Percentiles rank a stretch among this genome's conserved stretches.
phyloP scores from a whole-genome alignment of 2,113 vertebrate genomes.

The Cygnus buccinator region DNA sequence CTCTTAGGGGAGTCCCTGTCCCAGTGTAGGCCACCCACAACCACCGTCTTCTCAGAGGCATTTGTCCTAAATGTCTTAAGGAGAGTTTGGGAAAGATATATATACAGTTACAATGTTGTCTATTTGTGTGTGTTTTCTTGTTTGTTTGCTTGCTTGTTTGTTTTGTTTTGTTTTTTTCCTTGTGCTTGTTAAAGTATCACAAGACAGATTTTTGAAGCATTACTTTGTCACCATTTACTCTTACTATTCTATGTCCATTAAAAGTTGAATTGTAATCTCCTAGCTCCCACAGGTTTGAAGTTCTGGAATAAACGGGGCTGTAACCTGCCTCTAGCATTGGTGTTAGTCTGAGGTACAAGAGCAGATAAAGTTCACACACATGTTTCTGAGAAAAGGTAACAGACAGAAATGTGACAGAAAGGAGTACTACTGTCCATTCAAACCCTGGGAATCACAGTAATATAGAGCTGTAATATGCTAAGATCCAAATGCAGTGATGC shows the following conservation, averaged over 20 bases:
- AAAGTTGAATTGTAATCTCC: background rate
- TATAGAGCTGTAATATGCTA: background rate
- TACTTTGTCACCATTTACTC: background rate
- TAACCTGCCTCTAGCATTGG: background rate
- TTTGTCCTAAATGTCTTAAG: background rate
- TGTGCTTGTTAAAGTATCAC: background rate
- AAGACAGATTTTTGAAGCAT: background rate
- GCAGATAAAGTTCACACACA: background rate
- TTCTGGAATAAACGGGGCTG: background rate
- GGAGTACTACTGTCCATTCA: background rate
- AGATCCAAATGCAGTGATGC: background rate
- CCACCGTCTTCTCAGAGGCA: background rate
- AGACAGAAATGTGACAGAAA: background rate
- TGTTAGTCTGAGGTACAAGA: background rate
- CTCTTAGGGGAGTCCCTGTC: background rate
- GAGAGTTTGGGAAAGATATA: too few species aligned
- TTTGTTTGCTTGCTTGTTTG: too few species aligned
- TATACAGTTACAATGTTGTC: background rate
- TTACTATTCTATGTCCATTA: background rate
- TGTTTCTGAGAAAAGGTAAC: background rate
- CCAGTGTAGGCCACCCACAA: background rate
- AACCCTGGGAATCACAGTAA: background rate
- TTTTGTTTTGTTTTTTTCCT: background rate
- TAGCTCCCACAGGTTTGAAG: background rate
- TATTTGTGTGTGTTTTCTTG: background rate